Base-by-base conservation (phyloP, 92 coral and sea anemone species). In the Parazoanthus swiftii region DNA sequence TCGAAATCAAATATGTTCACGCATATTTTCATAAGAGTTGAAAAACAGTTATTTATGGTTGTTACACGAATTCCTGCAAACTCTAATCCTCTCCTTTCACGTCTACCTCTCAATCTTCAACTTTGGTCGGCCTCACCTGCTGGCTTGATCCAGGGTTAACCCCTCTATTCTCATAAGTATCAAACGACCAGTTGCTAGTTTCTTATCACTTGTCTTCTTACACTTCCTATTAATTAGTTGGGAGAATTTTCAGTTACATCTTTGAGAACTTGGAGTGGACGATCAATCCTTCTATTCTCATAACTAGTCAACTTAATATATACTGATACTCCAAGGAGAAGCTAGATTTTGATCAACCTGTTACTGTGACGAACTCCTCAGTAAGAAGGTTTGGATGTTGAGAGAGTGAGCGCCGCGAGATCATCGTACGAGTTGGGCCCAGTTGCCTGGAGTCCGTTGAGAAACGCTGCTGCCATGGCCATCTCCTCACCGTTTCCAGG, bases 391-490 rank as follows among this genome's bases (percentile, higher is more conserved):
- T 81, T 63, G 5, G 87, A 25, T 48, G 87, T 25, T 36, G 56
- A n/a, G 54, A 82, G 74, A 14, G 50, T 82, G n/a, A 82, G 39
- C 5, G 79, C 37, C 7, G 79, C 75, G 2, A 84, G 67, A n/a
- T 84, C 87, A 16, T 70, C 65, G 21, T 68, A 70, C 16, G 42
- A 14, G 67, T 84, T 48, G 65, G 82, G 80, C 35, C 89, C 78
- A 6, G 82, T 59, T 4, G 81, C 82, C 85, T 91, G 91, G 48
- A 91, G 89, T 42, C 91, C 91, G 39, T 88, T 89, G 6, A 91
- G 89, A 85, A 91, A 91, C 76, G 88, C 87, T 74, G 88, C 46
- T 50, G 91, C 86, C 39, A 91, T 80, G 26, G 89, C 86, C 78
- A 91, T 58, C 33, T 91, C 93, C n/a, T 71, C 87, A n/a, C 39